Conservation (phyloP, 2,797 vertebrate genomes). For the Fistularia tabacaria region DNA sequence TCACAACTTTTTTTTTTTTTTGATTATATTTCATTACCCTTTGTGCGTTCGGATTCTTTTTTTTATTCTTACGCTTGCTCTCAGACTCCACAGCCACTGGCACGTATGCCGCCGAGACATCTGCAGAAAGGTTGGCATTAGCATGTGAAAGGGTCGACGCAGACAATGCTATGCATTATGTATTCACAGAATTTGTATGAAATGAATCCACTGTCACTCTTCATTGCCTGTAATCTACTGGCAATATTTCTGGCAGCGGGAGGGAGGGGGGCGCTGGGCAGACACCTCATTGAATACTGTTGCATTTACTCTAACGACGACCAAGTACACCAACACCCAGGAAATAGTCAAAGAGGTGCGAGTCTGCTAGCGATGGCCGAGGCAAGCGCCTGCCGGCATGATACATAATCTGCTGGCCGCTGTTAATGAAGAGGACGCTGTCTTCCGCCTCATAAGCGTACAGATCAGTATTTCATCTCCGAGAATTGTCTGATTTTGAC, state of each 20-base stretch:
- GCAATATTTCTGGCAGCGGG: conserved; percentile 60
- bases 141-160: conserved; percentile 75
- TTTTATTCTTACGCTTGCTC: conserved; percentile 42
- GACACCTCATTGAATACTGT: conserved; percentile 41
- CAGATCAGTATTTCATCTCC: too few relatives aligned
- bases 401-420: too few relatives aligned
- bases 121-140: conserved; percentile 73
- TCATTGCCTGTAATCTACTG: conserved; percentile 67
- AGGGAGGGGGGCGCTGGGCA: conserved; percentile 44
- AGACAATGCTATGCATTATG: conserved; percentile 76
- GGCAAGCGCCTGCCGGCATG: too few relatives aligned
- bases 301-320: conserved; percentile 21
- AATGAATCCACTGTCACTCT: conserved; percentile 72
- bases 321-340: conserved; percentile 41
- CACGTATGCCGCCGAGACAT: conserved; percentile 69
- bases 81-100: conserved; percentile 48
- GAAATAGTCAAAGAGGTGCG: conserved; percentile 58
- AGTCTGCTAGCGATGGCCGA: conserved; percentile 62
- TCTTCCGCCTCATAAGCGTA: too few relatives aligned
- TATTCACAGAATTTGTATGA: conserved; percentile 75
- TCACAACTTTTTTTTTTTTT: conserved; percentile 28
- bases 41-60: conserved; percentile 1
- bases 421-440: too few relatives aligned
- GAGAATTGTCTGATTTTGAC: too few relatives aligned
- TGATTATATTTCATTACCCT: conserved; percentile 39